Evolutionary conservation across 2,797 vertebrate species (phyloP), one percentile per base, ranked within the genome.

Genomic region (Chelidonichthys spinosus): DNA sequence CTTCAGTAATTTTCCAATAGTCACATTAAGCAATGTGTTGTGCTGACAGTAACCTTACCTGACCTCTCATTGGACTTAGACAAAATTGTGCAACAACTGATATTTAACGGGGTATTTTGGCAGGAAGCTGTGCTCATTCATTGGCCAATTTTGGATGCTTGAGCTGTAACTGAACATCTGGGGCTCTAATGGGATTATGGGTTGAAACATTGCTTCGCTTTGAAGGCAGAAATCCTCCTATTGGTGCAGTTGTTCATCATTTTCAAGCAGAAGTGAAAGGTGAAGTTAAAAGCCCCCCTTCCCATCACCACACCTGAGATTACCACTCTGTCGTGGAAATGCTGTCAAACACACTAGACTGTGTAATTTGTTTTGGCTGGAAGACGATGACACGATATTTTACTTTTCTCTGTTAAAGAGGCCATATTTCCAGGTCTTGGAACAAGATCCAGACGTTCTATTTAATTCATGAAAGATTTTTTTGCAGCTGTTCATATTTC

Each of bases 1-100:
- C 25, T 53, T 69, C 47, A 39, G 86, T 82, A 78, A 43, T 56
- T 87, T 90, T 86, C 86, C 86, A 72, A 40, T 5, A 25, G 25
- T 25, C 25, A 25, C 25, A 25, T 25, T 25, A 25, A 25, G 25
- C 25, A 25, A 25, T 25, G 25, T 25, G 25, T 58, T 46, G 11
- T 55, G 61, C 18, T 54, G 56, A 59, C n/a, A 37, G n/a, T 56
- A 39, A 42, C 42, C 43, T 49, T 42, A 35, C 17, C 33, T 49
- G 37, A 33, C 32, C 9, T 35, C 25, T 55, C 43, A 11, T 3
- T 52, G 62, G 50, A 6, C 42, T n/a, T 7, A 4, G 36, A 43
- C 14, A 25, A 56, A 46, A 50, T 13, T 15, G 25, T 54, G 35
- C 47, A 67, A 42, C 14, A 25, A 17, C 39, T 61, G 15, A 49